These are phyloP conservation scores for Gymnoscelis rufifasciata DNA, from an alignment of 2,888 invertebrate species.

Conservation along the genomic window DNA sequence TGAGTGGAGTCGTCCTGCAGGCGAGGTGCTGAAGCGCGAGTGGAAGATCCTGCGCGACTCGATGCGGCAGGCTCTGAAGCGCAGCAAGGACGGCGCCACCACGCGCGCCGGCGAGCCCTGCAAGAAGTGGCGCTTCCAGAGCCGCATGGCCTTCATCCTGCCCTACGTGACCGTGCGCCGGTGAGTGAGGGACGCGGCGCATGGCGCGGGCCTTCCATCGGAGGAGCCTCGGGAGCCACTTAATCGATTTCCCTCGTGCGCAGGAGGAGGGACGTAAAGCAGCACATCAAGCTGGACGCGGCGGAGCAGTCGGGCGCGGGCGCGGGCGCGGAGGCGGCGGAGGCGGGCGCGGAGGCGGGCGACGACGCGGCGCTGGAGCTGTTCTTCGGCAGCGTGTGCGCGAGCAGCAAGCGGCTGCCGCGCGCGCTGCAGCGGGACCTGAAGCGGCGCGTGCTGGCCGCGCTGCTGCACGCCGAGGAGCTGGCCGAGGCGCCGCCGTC, in stretches of 20 bases:
- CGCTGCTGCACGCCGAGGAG: constrained; percentile 57
- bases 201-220: too few species aligned
- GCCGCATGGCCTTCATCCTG: constrained; percentile 62
- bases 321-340: neutral
- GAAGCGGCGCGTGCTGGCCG: constrained; percentile 59
- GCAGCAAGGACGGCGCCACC: constrained; percentile 49
- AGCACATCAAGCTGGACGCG: constrained; percentile 50
- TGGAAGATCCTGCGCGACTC: constrained; percentile 74
- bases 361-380: constrained; percentile 58
- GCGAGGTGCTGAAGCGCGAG: constrained; percentile 64
- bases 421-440: constrained; percentile 47
- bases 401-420: constrained; percentile 60
- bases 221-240: neutral
- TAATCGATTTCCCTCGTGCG: too few species aligned
- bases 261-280: constrained; percentile 44
- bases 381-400: constrained; percentile 71
- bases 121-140: constrained; percentile 70
- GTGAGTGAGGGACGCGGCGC: too few species aligned
- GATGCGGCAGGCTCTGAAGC: constrained; percentile 64
- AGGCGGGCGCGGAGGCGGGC: constrained; percentile 38
- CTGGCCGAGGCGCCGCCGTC: constrained; percentile 26
- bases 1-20: constrained; percentile 31
- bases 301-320: constrained; percentile 24
- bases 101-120: constrained; percentile 51
- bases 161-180: constrained; percentile 60